These are phyloP conservation scores for Dromas ardeola DNA, from an alignment of 2,113 vertebrate genomes.

Conservation along the genomic window DNA sequence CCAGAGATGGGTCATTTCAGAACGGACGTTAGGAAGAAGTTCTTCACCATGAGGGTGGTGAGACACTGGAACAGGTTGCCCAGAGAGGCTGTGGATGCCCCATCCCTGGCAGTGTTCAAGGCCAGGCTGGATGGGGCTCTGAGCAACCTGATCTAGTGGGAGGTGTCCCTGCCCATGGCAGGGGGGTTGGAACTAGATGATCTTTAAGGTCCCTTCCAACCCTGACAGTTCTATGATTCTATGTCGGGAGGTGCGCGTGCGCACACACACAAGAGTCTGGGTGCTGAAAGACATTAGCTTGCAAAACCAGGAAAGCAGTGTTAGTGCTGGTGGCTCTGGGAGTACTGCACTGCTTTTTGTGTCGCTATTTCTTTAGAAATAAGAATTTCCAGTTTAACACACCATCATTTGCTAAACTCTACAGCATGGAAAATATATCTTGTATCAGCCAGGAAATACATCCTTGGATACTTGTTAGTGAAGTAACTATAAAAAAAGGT, in stretches of 20 bases:
- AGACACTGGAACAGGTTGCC: too few species aligned
- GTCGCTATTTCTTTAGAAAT: neutral
- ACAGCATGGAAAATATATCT: neutral
- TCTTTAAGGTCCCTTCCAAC: too few species aligned
- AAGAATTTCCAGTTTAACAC: neutral
- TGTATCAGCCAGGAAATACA: neutral
- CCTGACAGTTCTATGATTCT: neutral
- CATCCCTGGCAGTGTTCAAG: too few species aligned
- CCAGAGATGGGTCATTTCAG: too few species aligned
- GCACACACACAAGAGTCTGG: neutral
- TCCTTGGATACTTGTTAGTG: neutral
- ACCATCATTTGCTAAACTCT: neutral
- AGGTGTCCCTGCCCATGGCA: too few species aligned
- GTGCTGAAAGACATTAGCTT: neutral
- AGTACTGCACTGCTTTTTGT: neutral
- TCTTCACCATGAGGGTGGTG: too few species aligned
- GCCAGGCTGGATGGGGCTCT: too few species aligned
- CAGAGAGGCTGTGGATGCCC: too few species aligned
- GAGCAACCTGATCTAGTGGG: too few species aligned
- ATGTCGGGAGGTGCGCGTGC: neutral
- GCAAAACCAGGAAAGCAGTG: neutral
- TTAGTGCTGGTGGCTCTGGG: neutral
- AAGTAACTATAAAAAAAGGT: neutral
- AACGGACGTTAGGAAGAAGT: too few species aligned
- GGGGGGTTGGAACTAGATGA: too few species aligned